Base-by-base conservation (phyloP, 2,888 invertebrate species). In the Scaptodrosophila latifasciaeformis region DNA sequence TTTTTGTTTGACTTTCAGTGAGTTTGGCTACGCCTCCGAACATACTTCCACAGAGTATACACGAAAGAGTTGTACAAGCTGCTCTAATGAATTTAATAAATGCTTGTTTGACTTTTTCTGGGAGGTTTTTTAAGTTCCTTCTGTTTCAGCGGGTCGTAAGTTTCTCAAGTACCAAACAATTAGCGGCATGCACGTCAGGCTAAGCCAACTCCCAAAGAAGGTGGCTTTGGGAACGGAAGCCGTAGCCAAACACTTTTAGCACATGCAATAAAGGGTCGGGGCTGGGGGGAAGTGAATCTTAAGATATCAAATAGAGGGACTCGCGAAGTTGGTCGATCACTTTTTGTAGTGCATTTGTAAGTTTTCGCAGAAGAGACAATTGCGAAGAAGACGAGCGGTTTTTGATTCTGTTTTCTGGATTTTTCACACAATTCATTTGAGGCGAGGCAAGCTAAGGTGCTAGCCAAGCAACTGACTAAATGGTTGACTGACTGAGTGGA, bases 401-500 rank as follows among this genome's bases (percentile, higher is more conserved):
- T 75, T 62, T 68, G 66, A 37, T 66, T 40, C 21, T 19, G n/a
- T 21, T 70, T 71, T 53, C 59, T 13, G 54, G 61, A 72, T 72
- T 77, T 62, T 75, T 75, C 75, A 75, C 75, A 75, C 75, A 75
- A 75, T 75, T 77, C 74, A 74, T 75, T 74, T 69, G 71, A 60
- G 64, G 61, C 63, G 30, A 62, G 69, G n/a, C n/a, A n/a, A n/a
- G 53, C 68, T 66, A n/a, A 70, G 63, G 65, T 63, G 60, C 13
- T 45, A 39, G 40, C 34, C 34, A 34, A 34, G 34, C 15, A 27
- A 27, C 27, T 27, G n/a, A n/a, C n/a, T n/a, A n/a, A n/a, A n/a
- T n/a, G n/a, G n/a, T n/a, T n/a, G n/a, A 62, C 59, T 59, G 61
- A 58, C 39, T 46, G 31, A 17, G 45, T 30, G 53, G 54, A 29